Base-by-base conservation (phyloP, 2,888 invertebrate species). In the Lepidocyrtoides sp. region DNA sequence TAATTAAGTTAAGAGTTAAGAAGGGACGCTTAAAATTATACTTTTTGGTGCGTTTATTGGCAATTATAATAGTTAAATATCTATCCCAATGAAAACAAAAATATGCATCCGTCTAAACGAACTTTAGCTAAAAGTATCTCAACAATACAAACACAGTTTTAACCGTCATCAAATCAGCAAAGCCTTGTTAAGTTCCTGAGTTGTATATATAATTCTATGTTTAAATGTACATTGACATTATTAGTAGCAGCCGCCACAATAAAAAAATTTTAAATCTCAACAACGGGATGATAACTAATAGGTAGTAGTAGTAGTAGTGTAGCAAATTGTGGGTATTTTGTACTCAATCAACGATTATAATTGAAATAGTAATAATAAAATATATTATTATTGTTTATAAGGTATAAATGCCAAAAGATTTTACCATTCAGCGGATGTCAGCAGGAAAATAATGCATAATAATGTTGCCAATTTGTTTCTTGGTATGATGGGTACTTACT, bases 141-240 rank as follows among this genome's bases (percentile, higher is more conserved):
- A 63, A 26, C 2, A n/a, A 66, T 17, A 66, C 32, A 5, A 66
- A 66, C 36, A 14, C 26, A 17, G 17, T 23, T n/a, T 66, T 66
- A 84, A 84, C 72, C 41, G 85, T 60, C 72, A 54, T 85, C 85
- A 72, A 85, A 72, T 72, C 85, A 84, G 26, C 72, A 36, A 48
- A 84, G 84, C 66, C 32, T 63, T 66, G 66, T 66, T 63, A 26
- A 26, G 26, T 23, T n/a, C n/a, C n/a, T n/a, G n/a, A n/a, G n/a
- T n/a, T n/a, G n/a, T 63, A 5, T 63, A 3, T 26, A 63, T 17
- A 63, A 2, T 4, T 63, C 17, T 63, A 7, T 23, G 23, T 29
- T 26, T 57, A 57, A 20, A 14, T 57, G 20, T 48, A 2, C 12
- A 10, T 12, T 48, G 48, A 1, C 12, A 48, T 2, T 48, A 48